phyloP scores from a whole-genome alignment of 2,797 vertebrate species.

The Smutsia gigantea region DNA sequence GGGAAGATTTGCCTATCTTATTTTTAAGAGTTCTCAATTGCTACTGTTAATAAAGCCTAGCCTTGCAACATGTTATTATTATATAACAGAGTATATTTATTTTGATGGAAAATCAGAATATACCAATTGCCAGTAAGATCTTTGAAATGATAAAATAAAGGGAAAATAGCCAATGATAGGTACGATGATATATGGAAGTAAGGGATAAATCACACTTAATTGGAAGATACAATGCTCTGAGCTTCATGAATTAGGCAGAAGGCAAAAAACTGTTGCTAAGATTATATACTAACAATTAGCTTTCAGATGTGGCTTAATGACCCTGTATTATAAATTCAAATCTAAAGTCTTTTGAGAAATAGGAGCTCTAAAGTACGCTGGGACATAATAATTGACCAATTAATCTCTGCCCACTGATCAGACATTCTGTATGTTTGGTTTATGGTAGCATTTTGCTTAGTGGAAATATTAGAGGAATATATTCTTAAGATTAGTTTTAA shows the following conservation, averaged over 20 bases:
- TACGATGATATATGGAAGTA: not conserved
- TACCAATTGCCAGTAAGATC: not conserved
- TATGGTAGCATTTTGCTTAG: not conserved
- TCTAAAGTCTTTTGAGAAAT: slow-evolving; percentile 46
- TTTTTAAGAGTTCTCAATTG: not conserved
- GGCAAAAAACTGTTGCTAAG: not conserved
- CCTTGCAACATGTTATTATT: not conserved
- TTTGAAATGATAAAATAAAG: not conserved
- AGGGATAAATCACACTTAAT: not conserved
- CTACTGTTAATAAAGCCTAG: not conserved
- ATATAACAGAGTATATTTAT: not conserved
- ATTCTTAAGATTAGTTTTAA: not conserved
- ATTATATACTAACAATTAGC: slow-evolving; percentile 8
- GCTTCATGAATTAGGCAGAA: slow-evolving; percentile 33
- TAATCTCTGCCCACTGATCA: slow-evolving; percentile 31
- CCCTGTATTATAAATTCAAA: slow-evolving; percentile 42
- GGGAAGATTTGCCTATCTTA: not conserved
- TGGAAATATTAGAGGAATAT: not conserved
- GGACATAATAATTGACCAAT: slow-evolving; percentile 14
- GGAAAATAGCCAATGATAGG: not conserved
- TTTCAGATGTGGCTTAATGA: slow-evolving; percentile 38
- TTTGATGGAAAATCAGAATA: slow-evolving; percentile 26
- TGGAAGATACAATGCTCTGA: not conserved
- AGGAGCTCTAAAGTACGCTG: slow-evolving; percentile 8
- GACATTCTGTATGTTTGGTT: not conserved